Evolutionary conservation across 2,113 vertebrate genomes (phyloP), one percentile per base, ranked within the genome.

Genomic region (Microcebus tavaratra): DNA sequence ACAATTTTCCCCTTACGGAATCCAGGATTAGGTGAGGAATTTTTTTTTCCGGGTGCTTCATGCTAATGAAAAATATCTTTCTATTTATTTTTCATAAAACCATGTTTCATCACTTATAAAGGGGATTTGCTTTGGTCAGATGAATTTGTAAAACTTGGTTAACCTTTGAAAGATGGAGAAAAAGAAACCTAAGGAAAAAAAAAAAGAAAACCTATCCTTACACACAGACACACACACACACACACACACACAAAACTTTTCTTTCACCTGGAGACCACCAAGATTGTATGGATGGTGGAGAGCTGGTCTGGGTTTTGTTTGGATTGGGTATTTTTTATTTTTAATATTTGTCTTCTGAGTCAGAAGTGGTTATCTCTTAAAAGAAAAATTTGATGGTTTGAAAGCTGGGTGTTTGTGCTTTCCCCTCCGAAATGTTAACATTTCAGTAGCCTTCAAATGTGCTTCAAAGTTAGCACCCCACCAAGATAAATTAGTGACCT

Each of bases 331-430:
- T 97, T 98, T 76, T 98, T 98, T 98, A 98, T 98, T 98, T 98
- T 98, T 98, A 98, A 98, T 98, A 98, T 98, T 80, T 98, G 98
- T 98, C 98, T 94, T 91, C 83, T 96, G 93, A 97, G 97, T 97
- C 96, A 98, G 96, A 96, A 96, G 87, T 97, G 1, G 90, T 98
- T 94, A 97, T 89, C 97, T 93, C 96, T 98, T 97, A 97, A 97
- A 97, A 98, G 97, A 98, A 98, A 98, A 98, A 87, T 95, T 97
- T 97, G 96, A 98, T 98, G 97, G 98, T 94, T 91, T 96, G 97
- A 93, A 78, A 97, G 97, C 87, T 96, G 97, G 93, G 80, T 98
- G 98, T 98, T 98, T 96, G 97, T 89, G 94, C 95, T 98, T 95
- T 97, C 92, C 87, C 78, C 96, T 98, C 97, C 18, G 91, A 98